These are phyloP conservation scores for Catharus minimus DNA, from an alignment of 2,113 vertebrate genomes.

Conservation along the genomic window DNA sequence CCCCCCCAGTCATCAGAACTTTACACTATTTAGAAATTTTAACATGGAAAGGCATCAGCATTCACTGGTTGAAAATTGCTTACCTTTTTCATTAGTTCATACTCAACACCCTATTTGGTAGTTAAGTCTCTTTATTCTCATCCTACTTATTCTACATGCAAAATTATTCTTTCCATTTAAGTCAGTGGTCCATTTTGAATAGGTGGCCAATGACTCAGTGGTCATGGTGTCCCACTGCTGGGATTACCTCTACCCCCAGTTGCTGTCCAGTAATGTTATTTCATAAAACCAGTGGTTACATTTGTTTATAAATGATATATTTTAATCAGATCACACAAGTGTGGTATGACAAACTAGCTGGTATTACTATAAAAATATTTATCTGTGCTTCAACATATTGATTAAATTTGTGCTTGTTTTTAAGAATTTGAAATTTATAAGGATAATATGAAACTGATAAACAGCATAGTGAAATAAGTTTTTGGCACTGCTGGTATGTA, in stretches of 20 bases:
- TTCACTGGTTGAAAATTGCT: not conserved
- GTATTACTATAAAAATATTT: not conserved
- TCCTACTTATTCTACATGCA: not conserved
- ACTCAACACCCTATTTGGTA: not conserved
- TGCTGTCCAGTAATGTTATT: not conserved
- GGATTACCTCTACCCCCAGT: not conserved
- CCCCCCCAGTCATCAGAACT: fast-evolving
- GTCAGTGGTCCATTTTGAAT: not conserved
- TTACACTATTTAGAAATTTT: not conserved
- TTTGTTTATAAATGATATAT: not conserved
- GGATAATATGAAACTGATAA: not conserved
- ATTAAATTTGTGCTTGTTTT: not conserved
- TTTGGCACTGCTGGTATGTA: not conserved
- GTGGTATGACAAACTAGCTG: fast-evolving
- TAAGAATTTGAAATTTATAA: not conserved
- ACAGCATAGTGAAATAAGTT: not conserved
- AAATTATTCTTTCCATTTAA: not conserved
- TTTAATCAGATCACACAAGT: not conserved
- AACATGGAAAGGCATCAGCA: not conserved
- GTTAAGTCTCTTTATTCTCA: not conserved
- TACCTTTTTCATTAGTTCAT: not conserved
- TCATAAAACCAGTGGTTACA: not conserved
- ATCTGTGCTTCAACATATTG: not conserved
- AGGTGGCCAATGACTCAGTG: not conserved
- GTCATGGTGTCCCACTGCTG: not conserved